These are phyloP conservation scores for Villa cingulata DNA, from an alignment of 2,888 invertebrate genomes.

Conservation along the genomic window DNA sequence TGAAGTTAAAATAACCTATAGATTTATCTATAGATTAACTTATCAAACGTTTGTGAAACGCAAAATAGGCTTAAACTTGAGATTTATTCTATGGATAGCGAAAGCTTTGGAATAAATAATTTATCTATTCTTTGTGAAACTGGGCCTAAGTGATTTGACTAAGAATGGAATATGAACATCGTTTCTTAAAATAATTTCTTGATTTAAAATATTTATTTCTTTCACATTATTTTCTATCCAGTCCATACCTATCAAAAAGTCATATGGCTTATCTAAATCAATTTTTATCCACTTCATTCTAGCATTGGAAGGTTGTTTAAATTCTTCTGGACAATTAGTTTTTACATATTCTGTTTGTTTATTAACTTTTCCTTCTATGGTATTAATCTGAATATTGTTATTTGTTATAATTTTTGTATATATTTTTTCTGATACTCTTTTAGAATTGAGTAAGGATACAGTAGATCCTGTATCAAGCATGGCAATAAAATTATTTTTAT, in stretches of 20 bases:
- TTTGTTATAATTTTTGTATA: neutral
- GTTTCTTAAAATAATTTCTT: constrained; percentile 3
- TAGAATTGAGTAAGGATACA: neutral
- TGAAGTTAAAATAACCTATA: no score
- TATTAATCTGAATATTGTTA: neutral
- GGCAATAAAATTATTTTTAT: constrained; percentile 2
- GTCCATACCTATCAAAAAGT: constrained; percentile 10
- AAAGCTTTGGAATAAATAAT: no score
- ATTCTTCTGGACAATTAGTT: constrained; percentile 7
- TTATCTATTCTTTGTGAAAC: no score
- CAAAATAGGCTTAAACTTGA: no score
- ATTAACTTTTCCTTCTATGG: neutral
- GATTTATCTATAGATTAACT: no score
- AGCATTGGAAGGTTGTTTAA: constrained; percentile 9
- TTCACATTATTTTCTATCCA: constrained; percentile 10
- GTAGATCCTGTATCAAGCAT: constrained; percentile 6
- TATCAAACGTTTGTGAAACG: no score
- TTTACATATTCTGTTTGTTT: constrained; percentile 3
- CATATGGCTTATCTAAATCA: constrained; percentile 8
- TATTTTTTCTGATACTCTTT: neutral
- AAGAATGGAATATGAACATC: constrained; percentile 4
- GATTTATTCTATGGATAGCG: no score
- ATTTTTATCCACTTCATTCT: constrained; percentile 9
- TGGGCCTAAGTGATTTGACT: neutral
- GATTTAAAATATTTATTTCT: constrained; percentile 4